A percentile compares a stretch with the other conserved stretches of the same genome.
These are phyloP conservation scores for Rapana venosa DNA, from an alignment of 2,888 invertebrate genomes.

Conservation along the genomic window DNA sequence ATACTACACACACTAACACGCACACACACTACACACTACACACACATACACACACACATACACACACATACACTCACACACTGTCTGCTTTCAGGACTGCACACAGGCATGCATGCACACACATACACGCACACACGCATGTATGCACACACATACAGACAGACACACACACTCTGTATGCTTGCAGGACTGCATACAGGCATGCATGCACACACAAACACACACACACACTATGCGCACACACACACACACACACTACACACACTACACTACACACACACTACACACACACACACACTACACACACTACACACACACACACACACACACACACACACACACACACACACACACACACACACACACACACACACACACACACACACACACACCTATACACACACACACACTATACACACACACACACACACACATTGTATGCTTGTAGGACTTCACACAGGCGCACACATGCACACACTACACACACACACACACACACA, in stretches of 20 bases:
- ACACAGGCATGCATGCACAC: neutral
- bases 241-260: conserved; percentile 2
- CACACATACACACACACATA: neutral
- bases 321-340: neutral
- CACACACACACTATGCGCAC: neutral
- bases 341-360: neutral
- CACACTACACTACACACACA: conserved; percentile 24
- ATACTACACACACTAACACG: neutral
- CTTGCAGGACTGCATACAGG: no score
- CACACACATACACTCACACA: no score
- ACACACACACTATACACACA: no score
- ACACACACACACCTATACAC: neutral
- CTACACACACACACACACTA: neutral
- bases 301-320: neutral
- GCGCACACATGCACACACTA: neutral
- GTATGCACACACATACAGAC: no score
- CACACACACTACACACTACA: conserved; percentile 2
- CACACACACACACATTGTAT: no score
- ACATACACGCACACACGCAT: no score
- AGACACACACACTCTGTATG: no score
- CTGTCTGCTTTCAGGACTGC: neutral
- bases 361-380: conserved; percentile 10
- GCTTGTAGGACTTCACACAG: no score
- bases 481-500: conserved; percentile 21
- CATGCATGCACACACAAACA: no score